Base-by-base conservation (phyloP, 2,888 invertebrate genomes). In the Tachina fera region DNA sequence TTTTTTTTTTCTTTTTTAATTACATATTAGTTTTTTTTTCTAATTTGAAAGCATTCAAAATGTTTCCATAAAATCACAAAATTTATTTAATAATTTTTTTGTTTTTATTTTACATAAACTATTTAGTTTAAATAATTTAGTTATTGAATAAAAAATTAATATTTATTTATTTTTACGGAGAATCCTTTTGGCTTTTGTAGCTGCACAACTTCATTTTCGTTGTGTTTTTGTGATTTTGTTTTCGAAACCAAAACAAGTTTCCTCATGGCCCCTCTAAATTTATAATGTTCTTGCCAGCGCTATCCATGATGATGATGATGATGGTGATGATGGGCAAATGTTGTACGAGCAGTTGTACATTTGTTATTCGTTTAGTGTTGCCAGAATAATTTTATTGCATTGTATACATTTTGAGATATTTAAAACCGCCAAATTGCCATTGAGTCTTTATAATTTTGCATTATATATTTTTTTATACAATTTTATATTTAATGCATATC, bases 221-320 rank as follows among this genome's bases (percentile, higher is more conserved):
- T 83, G 72, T 83, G 77, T 78, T 76, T 76, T 76, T 75, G 68
- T 74, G 9, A 75, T 68, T 68, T 68, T 61, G 60, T 47, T 81
- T 72, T 74, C 53, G 60, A 83, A 83, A 83, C 77, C 77, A 83
- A 78, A 83, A 83, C 83, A 83, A 83, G 67, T 60, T 72, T 60
- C 72, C 72, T 74, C 60, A 47, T 56, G 53, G n/a, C 67, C 83
- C 83, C 58, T 41, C 67, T 19, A 53, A 67, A 78, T 74, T 49
- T 72, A 45, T 72, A 77, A 61, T 83, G 45, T 78, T 67, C 53
- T 67, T 61, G 72, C 63, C 51, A 70, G 9, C 16, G 31, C 45
- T 31, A 53, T 16, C 39, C 53, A 45, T 45, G 51, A 75, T 65
- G 53, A 56, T 81, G 80, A 74, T 61, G 68, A 60, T 31, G 31